Conservation (phyloP, 2,888 invertebrate species). For the Phengaris arion region DNA sequence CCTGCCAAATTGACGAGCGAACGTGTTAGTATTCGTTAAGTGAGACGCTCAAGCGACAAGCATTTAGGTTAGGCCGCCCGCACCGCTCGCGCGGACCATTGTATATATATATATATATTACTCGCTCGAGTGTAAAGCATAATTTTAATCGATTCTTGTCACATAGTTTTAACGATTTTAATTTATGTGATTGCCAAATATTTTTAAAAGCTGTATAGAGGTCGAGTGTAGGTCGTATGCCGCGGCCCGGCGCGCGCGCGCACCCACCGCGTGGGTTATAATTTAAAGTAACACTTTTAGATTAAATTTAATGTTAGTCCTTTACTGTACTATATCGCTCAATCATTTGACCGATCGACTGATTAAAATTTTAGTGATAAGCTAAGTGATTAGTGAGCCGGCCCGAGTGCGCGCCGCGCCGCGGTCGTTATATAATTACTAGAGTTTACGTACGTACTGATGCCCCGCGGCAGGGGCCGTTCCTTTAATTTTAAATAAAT, state of each 20-base stretch:
- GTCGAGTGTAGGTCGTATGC: constrained; percentile 50
- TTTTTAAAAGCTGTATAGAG: constrained; percentile 72
- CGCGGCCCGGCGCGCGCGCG: constrained; percentile 54
- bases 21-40: constrained; percentile 66
- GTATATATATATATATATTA: constrained; percentile 69
- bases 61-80: constrained; percentile 66
- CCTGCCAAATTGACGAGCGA: constrained; percentile 76
- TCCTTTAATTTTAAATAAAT: constrained; percentile 47
- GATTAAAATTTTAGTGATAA: constrained; percentile 80
- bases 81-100: constrained; percentile 64
- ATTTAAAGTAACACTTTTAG: constrained; percentile 79
- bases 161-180: constrained; percentile 78
- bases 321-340: constrained; percentile 80
- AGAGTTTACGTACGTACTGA: constrained; percentile 63
- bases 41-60: constrained; percentile 63
- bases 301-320: constrained; percentile 80
- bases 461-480: constrained; percentile 53
- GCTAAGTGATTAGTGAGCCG: constrained; percentile 69
- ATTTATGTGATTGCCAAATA: constrained; percentile 80
- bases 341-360: constrained; percentile 80
- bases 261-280: constrained; percentile 72
- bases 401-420: constrained; percentile 43
- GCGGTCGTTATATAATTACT: constrained; percentile 57
- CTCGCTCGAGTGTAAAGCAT: constrained; percentile 77
- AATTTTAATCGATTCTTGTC: constrained; percentile 78